Conservation (phyloP, 2,888 invertebrate species). For the Drosophila kanekoi region DNA sequence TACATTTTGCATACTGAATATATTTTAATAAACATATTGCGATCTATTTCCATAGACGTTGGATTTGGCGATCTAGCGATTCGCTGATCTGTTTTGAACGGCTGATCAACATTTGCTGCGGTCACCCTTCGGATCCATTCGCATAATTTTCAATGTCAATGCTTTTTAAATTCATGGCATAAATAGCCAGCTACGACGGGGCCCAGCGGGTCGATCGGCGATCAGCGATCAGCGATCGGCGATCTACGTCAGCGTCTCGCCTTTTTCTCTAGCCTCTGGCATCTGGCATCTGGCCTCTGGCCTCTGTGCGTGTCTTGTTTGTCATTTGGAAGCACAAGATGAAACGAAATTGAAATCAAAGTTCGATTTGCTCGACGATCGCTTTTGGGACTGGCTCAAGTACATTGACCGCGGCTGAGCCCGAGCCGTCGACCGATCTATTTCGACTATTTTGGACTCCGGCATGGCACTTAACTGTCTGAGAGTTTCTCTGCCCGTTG, state of each 20-base stretch:
- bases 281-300: background rate
- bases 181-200: slow-evolving; percentile 45
- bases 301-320: slow-evolving; percentile 25
- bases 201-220: slow-evolving; percentile 10
- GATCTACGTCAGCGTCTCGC: slow-evolving; percentile 14
- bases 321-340: slow-evolving; percentile 38
- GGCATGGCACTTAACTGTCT: slow-evolving; percentile 1
- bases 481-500: background rate
- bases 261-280: background rate
- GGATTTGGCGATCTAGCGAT: slow-evolving; percentile 13
- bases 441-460: background rate
- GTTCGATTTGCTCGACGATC: slow-evolving; percentile 34
- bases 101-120: slow-evolving; percentile 6
- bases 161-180: slow-evolving; percentile 72
- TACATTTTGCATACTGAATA: slow-evolving; percentile 1
- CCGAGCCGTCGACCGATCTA: slow-evolving; percentile 25
- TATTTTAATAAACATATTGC: slow-evolving; percentile 5
- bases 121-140: slow-evolving; percentile 38
- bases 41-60: slow-evolving; percentile 14
- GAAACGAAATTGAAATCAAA: slow-evolving; percentile 59
- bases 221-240: slow-evolving; percentile 1
- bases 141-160: slow-evolving; percentile 78
- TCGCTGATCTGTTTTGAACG: slow-evolving; percentile 4
- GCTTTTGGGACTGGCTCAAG: slow-evolving; percentile 47
- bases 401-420: slow-evolving; percentile 64